These are phyloP conservation scores for Chrysaora quinquecirrha DNA, from an alignment of 30 jellyfish, hydroid and myxozoan species.

Conservation along the genomic window DNA sequence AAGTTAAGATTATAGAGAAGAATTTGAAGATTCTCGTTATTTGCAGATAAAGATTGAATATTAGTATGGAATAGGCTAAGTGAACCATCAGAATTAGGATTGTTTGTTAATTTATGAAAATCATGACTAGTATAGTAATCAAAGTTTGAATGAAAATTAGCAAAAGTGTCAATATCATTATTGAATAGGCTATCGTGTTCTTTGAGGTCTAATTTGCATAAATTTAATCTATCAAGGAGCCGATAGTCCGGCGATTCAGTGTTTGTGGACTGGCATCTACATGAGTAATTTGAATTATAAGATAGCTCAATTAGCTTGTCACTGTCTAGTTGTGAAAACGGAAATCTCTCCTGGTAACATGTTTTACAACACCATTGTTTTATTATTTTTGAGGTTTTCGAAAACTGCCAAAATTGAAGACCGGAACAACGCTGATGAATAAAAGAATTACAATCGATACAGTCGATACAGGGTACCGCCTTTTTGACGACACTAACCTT, in stretches of 20 bases:
- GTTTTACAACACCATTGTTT: not conserved
- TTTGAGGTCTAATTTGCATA: not conserved
- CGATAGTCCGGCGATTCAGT: not conserved
- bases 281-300: not conserved
- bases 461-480: slow-evolving; percentile 1
- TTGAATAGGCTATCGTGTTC: not conserved
- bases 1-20: slow-evolving; percentile 8
- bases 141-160: not conserved
- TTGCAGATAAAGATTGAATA: not conserved
- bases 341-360: not conserved
- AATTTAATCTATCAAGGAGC: not conserved
- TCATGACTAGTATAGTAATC: slow-evolving; percentile 7
- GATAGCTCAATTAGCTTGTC: not conserved
- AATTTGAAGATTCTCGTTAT: slow-evolving; percentile 7
- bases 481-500: no score
- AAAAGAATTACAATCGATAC: not conserved
- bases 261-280: slow-evolving; percentile 15
- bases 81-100: not conserved
- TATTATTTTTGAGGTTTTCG: not conserved
- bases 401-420: not conserved
- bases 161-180: not conserved
- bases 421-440: not conserved
- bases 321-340: not conserved
- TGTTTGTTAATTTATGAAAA: slow-evolving; percentile 3
- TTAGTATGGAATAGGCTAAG: slow-evolving; percentile 13